Evolutionary conservation across 2,113 vertebrate species (phyloP).

Genomic region (Erinaceus europaeus): DNA sequence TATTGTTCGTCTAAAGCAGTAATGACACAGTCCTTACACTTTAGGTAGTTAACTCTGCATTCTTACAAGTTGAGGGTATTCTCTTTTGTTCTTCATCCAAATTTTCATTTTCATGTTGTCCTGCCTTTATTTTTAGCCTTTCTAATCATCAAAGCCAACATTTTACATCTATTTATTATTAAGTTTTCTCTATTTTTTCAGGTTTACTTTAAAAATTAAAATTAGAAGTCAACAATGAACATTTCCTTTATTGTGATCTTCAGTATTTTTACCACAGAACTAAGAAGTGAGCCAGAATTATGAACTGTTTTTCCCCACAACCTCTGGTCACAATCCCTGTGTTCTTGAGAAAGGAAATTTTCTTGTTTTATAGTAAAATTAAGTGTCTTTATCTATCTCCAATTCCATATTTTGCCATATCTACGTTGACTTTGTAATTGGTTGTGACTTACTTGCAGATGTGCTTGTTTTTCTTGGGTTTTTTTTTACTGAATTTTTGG

Average conservation of each 20-base stretch:
- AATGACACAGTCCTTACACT: not conserved
- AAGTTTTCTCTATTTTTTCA: conserved; percentile 19
- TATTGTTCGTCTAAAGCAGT: not conserved
- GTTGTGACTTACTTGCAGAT: not conserved
- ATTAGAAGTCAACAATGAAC: not conserved
- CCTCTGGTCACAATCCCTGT: not conserved
- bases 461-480: not conserved
- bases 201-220: not conserved
- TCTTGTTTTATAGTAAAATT: not conserved
- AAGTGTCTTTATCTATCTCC: not conserved
- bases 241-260: not conserved
- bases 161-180: not conserved
- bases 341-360: no score
- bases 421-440: not conserved
- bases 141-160: not conserved
- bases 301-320: not conserved
- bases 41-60: not conserved
- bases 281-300: not conserved
- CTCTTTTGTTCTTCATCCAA: not conserved
- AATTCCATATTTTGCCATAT: not conserved
- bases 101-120: not conserved
- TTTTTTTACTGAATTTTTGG: not conserved
- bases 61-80: not conserved
- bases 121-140: not conserved
- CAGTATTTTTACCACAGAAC: not conserved